Base-by-base conservation (phyloP, 1,140 invertebrate genomes). In the Sinonovacula constricta region DNA sequence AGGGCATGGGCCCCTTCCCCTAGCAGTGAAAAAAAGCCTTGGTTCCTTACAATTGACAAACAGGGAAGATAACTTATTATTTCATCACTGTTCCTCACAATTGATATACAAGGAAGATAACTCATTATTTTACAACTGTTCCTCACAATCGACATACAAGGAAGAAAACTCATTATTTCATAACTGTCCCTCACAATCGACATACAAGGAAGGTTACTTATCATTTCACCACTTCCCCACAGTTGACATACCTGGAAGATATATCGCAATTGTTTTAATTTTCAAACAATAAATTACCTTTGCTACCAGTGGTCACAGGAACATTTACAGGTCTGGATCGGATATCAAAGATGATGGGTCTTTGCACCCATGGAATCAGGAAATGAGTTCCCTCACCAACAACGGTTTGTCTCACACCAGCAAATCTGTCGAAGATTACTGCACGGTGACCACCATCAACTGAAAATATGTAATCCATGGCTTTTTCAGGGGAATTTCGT, bases 311-410 rank as follows among this genome's bases (percentile, higher is more conserved):
- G 30, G 99, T 93, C 4, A 98, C 97, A 4, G 98, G 97, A 45
- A 99, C 95, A 93, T 98, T 99, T 92, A 98, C 95, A 63, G 99
- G 98, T 84, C 97, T 94, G 0, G 98, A 97, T 71, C 98, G 93
- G 75, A 99, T 97, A 91, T 99, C 99, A 92, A 98, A 99, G 75
- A 99, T 95, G 78, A 99, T 97, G 28, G 99, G 98, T 87, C 94
- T 95, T 91, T 99, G 98, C 33, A 99, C 95, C 98, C 98, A 99
- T 22, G 98, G 99, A 92, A 99, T 96, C 82, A 98, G 95, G 91
- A 99, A 99, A 92, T 99, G 99, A 79, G 99, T 99, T 65, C 99
- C 99, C 93, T 99, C 99, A 60, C 98, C 98, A 60, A 97, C 94
- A 39, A 99, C 97, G 53, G 93, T 89, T 83, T 96, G 94, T 91